These are phyloP conservation scores for Brachyistius frenatus DNA, from an alignment of 2,113 vertebrate species.

Conservation along the genomic window DNA sequence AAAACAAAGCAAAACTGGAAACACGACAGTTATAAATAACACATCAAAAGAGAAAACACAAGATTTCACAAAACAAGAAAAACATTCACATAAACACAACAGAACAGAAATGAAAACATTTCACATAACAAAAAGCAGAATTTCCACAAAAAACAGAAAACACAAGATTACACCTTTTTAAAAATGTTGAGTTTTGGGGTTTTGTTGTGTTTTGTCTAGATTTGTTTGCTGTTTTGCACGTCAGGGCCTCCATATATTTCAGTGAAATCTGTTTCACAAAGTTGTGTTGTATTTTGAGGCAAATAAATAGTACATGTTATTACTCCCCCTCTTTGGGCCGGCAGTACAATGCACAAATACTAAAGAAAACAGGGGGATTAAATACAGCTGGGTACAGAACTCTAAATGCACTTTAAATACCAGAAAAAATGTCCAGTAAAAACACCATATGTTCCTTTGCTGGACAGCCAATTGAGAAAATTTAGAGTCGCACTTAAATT, in stretches of 20 bases:
- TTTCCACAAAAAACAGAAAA: not conserved
- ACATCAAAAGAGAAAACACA: too few relatives aligned
- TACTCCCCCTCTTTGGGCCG: not conserved
- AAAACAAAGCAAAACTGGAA: too few relatives aligned
- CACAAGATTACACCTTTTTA: not conserved
- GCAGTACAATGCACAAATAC: not conserved
- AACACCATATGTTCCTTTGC: conserved; percentile 31
- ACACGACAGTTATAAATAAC: too few relatives aligned
- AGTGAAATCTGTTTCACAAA: not conserved
- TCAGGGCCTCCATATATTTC: not conserved
- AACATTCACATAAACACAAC: too few relatives aligned
- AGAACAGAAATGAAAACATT: too few relatives aligned
- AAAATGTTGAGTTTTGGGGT: not conserved
- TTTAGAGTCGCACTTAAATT: conserved; percentile 41
- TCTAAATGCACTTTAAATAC: conserved; percentile 30
- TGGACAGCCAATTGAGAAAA: conserved; percentile 22
- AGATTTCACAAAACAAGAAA: too few relatives aligned
- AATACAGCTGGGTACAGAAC: conserved; percentile 13
- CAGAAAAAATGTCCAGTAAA: conserved; percentile 40
- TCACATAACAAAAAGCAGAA: too few relatives aligned
- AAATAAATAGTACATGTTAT: not conserved
- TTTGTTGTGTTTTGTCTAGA: not conserved
- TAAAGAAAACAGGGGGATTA: conserved; percentile 26
- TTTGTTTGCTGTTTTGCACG: not conserved
- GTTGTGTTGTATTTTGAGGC: not conserved